These are phyloP conservation scores for Drosophila persimilis DNA, from an alignment of 1,140 invertebrate genomes.

Conservation along the genomic window DNA sequence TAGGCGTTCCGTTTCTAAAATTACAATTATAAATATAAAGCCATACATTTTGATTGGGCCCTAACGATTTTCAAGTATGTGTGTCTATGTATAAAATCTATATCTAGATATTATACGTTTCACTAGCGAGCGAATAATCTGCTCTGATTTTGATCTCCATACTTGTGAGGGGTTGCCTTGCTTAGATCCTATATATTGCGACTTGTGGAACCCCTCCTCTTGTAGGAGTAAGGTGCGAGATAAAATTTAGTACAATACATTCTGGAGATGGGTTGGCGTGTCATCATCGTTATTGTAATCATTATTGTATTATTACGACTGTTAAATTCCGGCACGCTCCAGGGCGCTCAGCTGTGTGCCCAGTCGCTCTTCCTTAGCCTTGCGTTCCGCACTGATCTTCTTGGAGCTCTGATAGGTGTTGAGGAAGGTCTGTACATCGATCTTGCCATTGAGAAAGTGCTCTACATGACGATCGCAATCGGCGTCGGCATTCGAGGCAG, in stretches of 20 bases:
- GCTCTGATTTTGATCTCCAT: slow-evolving; percentile 1
- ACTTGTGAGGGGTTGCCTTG: slow-evolving; percentile 1
- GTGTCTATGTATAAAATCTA: slow-evolving; percentile 15
- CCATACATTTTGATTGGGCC: neutral
- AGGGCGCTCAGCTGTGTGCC: slow-evolving; percentile 88
- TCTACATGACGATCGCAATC: slow-evolving; percentile 90
- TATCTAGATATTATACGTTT: slow-evolving; percentile 11
- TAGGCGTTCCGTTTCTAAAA: neutral
- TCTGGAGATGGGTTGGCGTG: too few species aligned
- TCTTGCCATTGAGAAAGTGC: slow-evolving; percentile 88
- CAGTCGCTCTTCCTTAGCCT: slow-evolving; percentile 90
- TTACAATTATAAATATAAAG: slow-evolving; percentile 14
- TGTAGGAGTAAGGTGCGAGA: slow-evolving; percentile 2
- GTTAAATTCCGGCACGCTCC: slow-evolving; percentile 85
- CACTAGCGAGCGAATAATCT: neutral
- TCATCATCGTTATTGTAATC: too few species aligned
- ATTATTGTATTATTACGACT: neutral
- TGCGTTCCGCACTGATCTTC: slow-evolving; percentile 88
- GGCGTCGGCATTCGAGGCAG: slow-evolving; percentile 88
- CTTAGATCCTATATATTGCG: slow-evolving; percentile 38
- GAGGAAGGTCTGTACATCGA: slow-evolving; percentile 90
- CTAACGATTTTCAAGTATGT: slow-evolving; percentile 24
- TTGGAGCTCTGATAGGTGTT: slow-evolving; percentile 88
- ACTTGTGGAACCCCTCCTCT: slow-evolving; percentile 20
- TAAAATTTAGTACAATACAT: slow-evolving; percentile 11